A percentile compares a stretch with the other conserved stretches of the same genome.
Evolutionary conservation across 2,888 invertebrate genomes (phyloP).

Genomic region (Aporophyla lueneburgensis): DNA sequence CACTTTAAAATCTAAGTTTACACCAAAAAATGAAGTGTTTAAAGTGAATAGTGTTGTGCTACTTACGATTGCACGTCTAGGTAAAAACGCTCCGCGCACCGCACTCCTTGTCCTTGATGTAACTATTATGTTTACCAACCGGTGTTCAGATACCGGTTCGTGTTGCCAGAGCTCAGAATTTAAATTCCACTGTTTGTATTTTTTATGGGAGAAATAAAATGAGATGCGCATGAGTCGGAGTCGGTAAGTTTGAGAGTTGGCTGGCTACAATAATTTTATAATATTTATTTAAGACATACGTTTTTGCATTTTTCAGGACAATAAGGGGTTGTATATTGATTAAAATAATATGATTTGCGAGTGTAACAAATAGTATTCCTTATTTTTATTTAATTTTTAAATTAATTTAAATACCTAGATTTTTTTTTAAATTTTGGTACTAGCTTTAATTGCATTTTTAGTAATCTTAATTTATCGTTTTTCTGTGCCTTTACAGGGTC

Average conservation of each 20-base stretch:
- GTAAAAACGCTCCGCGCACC: neutral
- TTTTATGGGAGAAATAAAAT: constrained; percentile 12
- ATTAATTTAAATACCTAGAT: no score
- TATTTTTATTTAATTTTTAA: no score
- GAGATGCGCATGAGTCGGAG: neutral
- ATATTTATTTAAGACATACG: no score
- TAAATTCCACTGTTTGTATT: constrained; percentile 19
- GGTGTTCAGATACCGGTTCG: constrained; percentile 47
- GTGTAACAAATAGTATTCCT: no score
- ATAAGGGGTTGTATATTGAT: no score
- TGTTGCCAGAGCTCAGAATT: constrained; percentile 38
- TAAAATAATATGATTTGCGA: no score
- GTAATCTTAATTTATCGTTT: no score
- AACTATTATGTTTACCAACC: constrained; percentile 47
- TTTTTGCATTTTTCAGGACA: no score
- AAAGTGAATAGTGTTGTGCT: neutral
- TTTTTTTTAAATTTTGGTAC: no score
- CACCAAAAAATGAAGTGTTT: neutral
- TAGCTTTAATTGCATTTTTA: no score
- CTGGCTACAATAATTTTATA: no score
- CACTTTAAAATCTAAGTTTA: neutral
- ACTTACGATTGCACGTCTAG: constrained; percentile 40
- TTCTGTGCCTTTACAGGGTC: no score
- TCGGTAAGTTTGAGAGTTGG: neutral
- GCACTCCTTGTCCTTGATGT: constrained; percentile 13